These are phyloP conservation scores for Pogoniulus pusillus DNA, from an alignment of 2,797 vertebrate genomes.

Conservation along the genomic window DNA sequence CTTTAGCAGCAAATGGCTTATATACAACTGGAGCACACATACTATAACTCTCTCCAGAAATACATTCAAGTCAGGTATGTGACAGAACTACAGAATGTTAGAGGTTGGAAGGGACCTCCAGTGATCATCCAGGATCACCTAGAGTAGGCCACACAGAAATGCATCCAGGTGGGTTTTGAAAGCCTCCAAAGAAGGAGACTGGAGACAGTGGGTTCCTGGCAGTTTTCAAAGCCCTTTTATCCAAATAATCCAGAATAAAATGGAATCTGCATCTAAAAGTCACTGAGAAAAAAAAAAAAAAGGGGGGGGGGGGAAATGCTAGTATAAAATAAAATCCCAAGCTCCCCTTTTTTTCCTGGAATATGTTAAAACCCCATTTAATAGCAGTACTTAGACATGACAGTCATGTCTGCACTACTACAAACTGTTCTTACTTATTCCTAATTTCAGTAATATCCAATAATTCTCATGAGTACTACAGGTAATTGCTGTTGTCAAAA, in stretches of 20 bases:
- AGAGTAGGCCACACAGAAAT: too few relatives aligned
- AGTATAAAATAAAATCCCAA: background rate
- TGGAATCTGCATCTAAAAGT: background rate
- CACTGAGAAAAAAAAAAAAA: background rate
- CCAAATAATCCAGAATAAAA: background rate
- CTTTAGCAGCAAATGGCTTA: background rate
- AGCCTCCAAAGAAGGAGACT: too few relatives aligned
- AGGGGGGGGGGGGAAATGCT: background rate
- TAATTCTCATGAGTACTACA: background rate
- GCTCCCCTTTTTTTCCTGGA: background rate
- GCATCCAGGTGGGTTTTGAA: too few relatives aligned
- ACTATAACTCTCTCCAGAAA: background rate
- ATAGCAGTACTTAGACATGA: background rate
- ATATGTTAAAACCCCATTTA: background rate
- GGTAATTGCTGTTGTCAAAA: constrained; percentile 10
- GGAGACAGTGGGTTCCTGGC: background rate
- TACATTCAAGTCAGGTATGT: background rate
- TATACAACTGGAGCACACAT: background rate
- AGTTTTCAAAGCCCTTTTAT: background rate
- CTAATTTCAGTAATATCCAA: background rate
- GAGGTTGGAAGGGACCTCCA: too few relatives aligned
- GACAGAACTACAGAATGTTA: background rate
- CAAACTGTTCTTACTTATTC: background rate
- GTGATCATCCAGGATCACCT: too few relatives aligned
- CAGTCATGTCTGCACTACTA: background rate